Evolutionary conservation across 1,140 invertebrate genomes (phyloP).

Genomic region (Gryllus bimaculatus): DNA sequence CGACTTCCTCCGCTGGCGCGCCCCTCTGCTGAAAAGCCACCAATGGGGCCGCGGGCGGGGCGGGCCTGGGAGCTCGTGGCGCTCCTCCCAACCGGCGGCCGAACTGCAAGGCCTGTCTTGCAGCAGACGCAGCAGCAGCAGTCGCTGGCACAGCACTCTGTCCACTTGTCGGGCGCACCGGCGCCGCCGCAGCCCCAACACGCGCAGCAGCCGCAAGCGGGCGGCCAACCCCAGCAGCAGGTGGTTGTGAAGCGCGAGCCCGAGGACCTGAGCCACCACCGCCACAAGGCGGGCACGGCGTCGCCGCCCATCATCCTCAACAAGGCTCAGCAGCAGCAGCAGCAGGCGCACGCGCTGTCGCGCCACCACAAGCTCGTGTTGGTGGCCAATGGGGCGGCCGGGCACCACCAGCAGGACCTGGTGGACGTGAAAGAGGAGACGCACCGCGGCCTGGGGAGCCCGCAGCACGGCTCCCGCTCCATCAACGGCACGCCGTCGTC

Average conservation of each 20-base stretch:
- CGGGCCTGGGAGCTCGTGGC: constrained; percentile 36
- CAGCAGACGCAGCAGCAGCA: constrained; percentile 34
- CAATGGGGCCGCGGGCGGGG: constrained; percentile 46
- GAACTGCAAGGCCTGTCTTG: constrained; percentile 52
- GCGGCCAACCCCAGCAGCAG: constrained; percentile 32
- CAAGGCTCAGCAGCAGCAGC: constrained; percentile 24
- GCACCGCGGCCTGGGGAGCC: constrained; percentile 30
- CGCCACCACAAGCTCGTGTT: constrained; percentile 36
- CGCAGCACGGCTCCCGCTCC: constrained; percentile 38
- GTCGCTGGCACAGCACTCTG: neutral
- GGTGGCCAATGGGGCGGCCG: constrained; percentile 30
- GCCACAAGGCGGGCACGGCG: constrained; percentile 25
- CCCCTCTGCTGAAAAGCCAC: constrained; percentile 34
- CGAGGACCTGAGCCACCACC: constrained; percentile 47
- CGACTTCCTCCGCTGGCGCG: constrained; percentile 33
- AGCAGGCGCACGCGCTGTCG: constrained; percentile 29
- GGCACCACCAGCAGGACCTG: constrained; percentile 31
- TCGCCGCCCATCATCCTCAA: constrained; percentile 26
- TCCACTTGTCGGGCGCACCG: constrained; percentile 23
- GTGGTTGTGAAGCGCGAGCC: constrained; percentile 50
- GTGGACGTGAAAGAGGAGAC: constrained; percentile 42
- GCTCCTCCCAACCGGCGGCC: constrained; percentile 32
- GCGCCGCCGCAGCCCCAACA: constrained; percentile 27
- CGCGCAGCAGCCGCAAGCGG: neutral
- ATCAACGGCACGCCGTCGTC: constrained; percentile 41